Evolutionary conservation across 2,888 invertebrate genomes (phyloP).

Genomic region (Flexamia atlantica): DNA sequence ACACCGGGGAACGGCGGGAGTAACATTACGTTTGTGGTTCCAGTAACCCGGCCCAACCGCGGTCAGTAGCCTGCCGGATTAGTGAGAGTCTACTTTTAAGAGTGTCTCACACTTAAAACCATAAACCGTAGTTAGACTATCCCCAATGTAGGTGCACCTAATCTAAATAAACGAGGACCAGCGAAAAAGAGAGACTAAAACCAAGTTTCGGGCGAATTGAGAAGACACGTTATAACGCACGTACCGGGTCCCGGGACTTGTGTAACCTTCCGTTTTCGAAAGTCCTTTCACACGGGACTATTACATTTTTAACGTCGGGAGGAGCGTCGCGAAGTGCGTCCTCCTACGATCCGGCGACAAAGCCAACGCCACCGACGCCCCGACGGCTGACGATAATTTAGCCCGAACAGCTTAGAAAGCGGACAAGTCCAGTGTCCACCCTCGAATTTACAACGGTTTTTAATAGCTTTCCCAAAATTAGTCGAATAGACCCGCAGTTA

Average conservation of each 20-base stretch:
- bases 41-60: too few relatives aligned
- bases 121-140: too few relatives aligned
- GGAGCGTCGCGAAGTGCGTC: not conserved
- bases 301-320: not conserved
- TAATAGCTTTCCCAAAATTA: constrained; percentile 43
- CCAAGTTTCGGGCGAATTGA: not conserved
- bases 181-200: not conserved
- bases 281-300: not conserved
- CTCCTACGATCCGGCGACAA: constrained; percentile 3
- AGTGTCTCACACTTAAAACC: too few relatives aligned
- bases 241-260: not conserved
- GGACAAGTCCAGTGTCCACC: constrained; percentile 13
- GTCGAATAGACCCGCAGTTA: constrained; percentile 4
- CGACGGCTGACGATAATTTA: constrained; percentile 7
- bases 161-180: not conserved
- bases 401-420: constrained; percentile 41
- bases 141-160: too few relatives aligned
- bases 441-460: constrained; percentile 37
- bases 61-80: too few relatives aligned
- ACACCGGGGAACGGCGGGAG: too few relatives aligned
- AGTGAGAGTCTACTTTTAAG: too few relatives aligned
- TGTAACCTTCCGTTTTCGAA: constrained; percentile 21
- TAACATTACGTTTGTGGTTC: too few relatives aligned
- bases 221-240: not conserved
- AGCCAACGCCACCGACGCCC: not conserved